These are phyloP conservation scores for Montipora foliosa DNA, from an alignment of 64 coral and sea anemone genomes.

Conservation along the genomic window DNA sequence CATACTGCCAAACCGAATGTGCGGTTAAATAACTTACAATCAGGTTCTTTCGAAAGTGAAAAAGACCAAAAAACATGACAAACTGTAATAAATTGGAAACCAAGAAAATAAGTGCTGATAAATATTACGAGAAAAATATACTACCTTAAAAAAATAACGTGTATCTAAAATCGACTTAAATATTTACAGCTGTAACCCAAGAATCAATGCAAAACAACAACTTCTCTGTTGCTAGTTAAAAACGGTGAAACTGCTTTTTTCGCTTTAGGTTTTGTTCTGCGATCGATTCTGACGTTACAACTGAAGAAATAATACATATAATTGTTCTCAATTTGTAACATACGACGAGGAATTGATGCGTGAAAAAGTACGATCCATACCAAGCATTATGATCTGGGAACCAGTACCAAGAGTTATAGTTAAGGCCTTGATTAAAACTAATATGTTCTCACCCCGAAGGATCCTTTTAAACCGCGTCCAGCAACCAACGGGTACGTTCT, in stretches of 20 bases:
- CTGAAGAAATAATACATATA: neutral
- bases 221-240: neutral
- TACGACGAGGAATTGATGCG: neutral
- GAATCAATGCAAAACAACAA: no score
- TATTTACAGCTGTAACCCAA: no score
- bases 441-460: slow-evolving; percentile 78
- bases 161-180: no score
- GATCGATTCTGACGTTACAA: neutral
- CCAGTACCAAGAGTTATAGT: no score
- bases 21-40: slow-evolving; percentile 24
- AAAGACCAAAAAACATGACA: slow-evolving; percentile 10
- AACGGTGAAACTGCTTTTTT: neutral
- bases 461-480: slow-evolving; percentile 97
- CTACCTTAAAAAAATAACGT: neutral
- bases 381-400: no score
- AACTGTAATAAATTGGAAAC: slow-evolving; percentile 13
- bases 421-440: neutral
- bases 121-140: neutral
- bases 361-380: neutral
- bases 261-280: neutral
- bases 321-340: neutral
- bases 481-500: slow-evolving; percentile 95
- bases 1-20: slow-evolving; percentile 28
- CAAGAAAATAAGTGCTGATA: neutral
- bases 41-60: neutral